These are phyloP conservation scores for Cheilosia vulpina DNA, from an alignment of 2,888 invertebrate species.

Conservation along the genomic window DNA sequence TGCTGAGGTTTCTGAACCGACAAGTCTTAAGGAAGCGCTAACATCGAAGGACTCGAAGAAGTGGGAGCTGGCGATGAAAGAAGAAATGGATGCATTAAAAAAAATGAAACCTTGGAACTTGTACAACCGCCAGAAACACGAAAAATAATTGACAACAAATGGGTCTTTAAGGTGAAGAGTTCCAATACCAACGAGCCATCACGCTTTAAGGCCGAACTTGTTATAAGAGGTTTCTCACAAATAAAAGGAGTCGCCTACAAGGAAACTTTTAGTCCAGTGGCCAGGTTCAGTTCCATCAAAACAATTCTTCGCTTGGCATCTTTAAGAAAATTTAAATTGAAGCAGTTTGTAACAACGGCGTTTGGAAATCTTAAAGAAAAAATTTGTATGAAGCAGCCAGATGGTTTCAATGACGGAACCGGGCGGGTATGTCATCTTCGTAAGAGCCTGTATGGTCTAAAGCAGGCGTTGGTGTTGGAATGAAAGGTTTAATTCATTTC, in stretches of 20 bases:
- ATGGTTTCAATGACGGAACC: slow-evolving; percentile 64
- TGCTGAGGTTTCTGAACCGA: neutral
- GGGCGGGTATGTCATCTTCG: slow-evolving; percentile 63
- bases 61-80: neutral
- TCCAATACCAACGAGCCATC: no score
- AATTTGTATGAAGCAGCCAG: slow-evolving; percentile 61
- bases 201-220: no score
- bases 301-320: slow-evolving; percentile 47
- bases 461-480: slow-evolving; percentile 75
- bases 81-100: no score
- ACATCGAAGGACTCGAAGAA: neutral
- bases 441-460: slow-evolving; percentile 69
- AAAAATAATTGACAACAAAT: no score
- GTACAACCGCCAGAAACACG: no score
- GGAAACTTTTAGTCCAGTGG: slow-evolving; percentile 78
- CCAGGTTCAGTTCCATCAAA: slow-evolving; percentile 72
- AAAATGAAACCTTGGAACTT: no score
- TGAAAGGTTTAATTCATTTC: slow-evolving; percentile 67
- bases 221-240: no score
- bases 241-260: slow-evolving; percentile 77
- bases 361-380: slow-evolving; percentile 60
- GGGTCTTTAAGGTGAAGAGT: no score
- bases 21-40: no score
- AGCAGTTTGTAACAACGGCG: slow-evolving; percentile 38
- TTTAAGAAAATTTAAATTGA: slow-evolving; percentile 17